Conservation (phyloP, 2,888 invertebrate genomes). For the Brachylomia viminalis region DNA sequence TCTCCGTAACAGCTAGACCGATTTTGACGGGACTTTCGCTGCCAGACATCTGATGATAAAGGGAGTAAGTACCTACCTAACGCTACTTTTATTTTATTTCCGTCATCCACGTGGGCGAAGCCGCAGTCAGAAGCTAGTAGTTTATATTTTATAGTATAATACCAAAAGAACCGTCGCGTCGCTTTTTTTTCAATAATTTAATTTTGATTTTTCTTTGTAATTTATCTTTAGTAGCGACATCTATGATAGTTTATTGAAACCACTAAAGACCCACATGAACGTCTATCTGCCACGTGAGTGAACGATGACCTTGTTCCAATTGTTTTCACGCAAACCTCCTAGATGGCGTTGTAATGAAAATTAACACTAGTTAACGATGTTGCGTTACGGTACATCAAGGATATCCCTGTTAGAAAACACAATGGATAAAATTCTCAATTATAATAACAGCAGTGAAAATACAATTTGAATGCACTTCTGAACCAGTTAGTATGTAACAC, state of each 20-base stretch:
- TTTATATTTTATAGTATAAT: not conserved
- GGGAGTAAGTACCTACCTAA: too few species aligned
- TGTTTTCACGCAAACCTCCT: not conserved
- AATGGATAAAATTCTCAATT: not conserved
- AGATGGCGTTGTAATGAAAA: slow-evolving; percentile 44
- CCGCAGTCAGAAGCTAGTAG: too few species aligned
- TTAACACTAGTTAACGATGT: too few species aligned
- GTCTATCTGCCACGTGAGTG: not conserved
- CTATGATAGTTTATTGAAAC: slow-evolving; percentile 5
- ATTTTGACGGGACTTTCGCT: too few species aligned
- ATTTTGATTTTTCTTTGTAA: not conserved
- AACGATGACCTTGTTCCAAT: not conserved
- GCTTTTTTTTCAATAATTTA: too few species aligned
- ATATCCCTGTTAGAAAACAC: not conserved
- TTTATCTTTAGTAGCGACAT: slow-evolving; percentile 19
- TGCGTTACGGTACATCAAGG: too few species aligned
- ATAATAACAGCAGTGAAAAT: not conserved
- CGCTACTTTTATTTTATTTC: too few species aligned
- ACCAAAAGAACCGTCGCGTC: not conserved
- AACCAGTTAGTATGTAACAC: slow-evolving; percentile 30
- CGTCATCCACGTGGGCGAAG: too few species aligned
- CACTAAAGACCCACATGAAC: not conserved
- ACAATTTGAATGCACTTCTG: slow-evolving; percentile 30
- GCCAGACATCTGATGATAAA: too few species aligned
- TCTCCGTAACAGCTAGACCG: too few species aligned